A percentile compares a stretch with the other conserved stretches of the same genome.
These are phyloP conservation scores for Parnassius mnemosyne DNA, from an alignment of 2,888 invertebrate species.

Conservation along the genomic window DNA sequence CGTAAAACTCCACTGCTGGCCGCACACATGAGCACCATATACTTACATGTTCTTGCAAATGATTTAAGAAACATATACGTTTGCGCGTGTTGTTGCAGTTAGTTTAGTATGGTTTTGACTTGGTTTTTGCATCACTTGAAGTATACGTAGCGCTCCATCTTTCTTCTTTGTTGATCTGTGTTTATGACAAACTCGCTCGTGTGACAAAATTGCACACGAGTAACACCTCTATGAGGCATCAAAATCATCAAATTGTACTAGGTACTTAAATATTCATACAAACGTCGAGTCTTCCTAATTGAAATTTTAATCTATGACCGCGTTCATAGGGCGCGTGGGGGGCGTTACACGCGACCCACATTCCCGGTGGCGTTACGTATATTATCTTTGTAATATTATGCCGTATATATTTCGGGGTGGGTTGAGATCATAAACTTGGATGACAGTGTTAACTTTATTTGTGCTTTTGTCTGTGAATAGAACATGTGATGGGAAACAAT, in stretches of 20 bases:
- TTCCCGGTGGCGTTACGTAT: slow-evolving; percentile 1
- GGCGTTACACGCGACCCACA: slow-evolving; percentile 10
- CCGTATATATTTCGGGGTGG: slow-evolving; percentile 4
- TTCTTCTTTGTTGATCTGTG: no score
- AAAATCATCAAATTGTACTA: not conserved
- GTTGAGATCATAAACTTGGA: not conserved
- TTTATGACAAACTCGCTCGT: no score
- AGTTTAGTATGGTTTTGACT: no score
- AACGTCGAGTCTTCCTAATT: slow-evolving; percentile 2
- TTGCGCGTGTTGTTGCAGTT: no score
- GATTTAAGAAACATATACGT: no score
- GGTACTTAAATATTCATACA: slow-evolving; percentile 3
- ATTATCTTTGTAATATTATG: slow-evolving; percentile 7
- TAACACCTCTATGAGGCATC: no score
- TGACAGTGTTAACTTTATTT: not conserved
- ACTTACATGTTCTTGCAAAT: no score
- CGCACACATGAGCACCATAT: no score
- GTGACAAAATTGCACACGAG: no score
- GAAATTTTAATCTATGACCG: slow-evolving; percentile 19
- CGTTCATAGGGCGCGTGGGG: slow-evolving; percentile 9
- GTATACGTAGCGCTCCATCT: no score
- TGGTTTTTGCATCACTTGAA: no score
- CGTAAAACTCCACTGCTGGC: no score
- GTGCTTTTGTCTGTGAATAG: not conserved
- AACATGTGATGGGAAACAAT: not conserved